phyloP scores from a whole-genome alignment of 2,797 vertebrate genomes.

The Brachyrhaphis roseni region DNA sequence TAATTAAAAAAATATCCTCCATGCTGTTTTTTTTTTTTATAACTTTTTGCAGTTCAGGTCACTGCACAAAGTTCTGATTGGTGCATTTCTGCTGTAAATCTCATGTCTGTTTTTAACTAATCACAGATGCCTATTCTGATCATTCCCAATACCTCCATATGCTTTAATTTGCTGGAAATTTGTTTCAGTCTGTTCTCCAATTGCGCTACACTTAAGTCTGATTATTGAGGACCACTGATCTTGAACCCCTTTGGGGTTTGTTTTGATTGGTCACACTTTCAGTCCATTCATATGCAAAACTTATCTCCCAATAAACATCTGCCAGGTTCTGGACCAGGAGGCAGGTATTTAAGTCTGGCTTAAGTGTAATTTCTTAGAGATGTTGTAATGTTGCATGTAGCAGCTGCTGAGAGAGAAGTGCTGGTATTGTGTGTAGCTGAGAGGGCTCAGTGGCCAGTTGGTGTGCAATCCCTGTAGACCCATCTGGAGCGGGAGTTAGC shows the following conservation, averaged over 20 bases:
- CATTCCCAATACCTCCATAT: slow-evolving; percentile 17
- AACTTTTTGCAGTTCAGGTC: background rate
- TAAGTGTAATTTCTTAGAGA: slow-evolving; percentile 59
- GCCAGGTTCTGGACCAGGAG: slow-evolving; percentile 60
- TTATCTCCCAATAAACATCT: slow-evolving; percentile 65
- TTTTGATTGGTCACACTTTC: slow-evolving; percentile 60
- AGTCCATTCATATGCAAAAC: slow-evolving; percentile 66
- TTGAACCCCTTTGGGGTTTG: slow-evolving; percentile 58
- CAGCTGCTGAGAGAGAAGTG: slow-evolving; percentile 69
- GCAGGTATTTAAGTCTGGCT: slow-evolving; percentile 62
- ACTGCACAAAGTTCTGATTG: background rate
- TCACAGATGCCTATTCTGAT: slow-evolving; percentile 6
- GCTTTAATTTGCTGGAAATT: slow-evolving; percentile 17
- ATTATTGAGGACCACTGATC: slow-evolving; percentile 54
- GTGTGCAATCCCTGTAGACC: slow-evolving; percentile 67
- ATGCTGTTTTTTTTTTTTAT: background rate
- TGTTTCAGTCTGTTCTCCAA: slow-evolving; percentile 28
- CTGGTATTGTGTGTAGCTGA: slow-evolving; percentile 65
- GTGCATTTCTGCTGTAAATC: background rate
- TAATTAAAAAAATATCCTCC: background rate
- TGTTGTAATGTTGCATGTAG: slow-evolving; percentile 61
- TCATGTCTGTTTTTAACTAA: slow-evolving; percentile 6
- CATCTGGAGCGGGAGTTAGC: slow-evolving; percentile 74
- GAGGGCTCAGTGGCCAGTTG: slow-evolving; percentile 60
- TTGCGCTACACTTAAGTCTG: slow-evolving; percentile 27